Percentiles rank a stretch among this genome's conserved stretches.
Conservation (phyloP, 2,113 vertebrate genomes). For the Machaerirhynchus nigripectus region DNA sequence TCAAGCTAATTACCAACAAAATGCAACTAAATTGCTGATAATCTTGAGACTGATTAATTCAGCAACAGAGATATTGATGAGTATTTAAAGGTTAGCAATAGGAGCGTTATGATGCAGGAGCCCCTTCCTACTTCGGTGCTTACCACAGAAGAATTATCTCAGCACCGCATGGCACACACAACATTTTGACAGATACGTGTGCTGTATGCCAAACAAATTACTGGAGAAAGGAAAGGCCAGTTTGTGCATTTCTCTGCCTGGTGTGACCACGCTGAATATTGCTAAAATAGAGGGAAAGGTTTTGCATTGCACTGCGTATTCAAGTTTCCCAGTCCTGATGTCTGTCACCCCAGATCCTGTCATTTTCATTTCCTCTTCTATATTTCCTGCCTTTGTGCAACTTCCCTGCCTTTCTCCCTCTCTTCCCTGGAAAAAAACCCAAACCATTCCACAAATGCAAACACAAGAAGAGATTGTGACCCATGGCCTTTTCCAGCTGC, state of each 20-base stretch:
- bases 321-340: not conserved
- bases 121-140: constrained; percentile 45
- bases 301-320: not conserved
- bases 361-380: not conserved
- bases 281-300: not conserved
- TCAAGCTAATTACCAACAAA: constrained; percentile 81
- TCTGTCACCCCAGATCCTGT: not conserved
- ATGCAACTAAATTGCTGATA: constrained; percentile 78
- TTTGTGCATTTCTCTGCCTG: constrained; percentile 46
- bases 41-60: constrained; percentile 77
- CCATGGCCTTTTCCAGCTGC: not conserved
- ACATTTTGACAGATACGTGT: constrained; percentile 55
- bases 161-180: not conserved
- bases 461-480: not conserved
- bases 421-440: not conserved
- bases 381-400: not conserved
- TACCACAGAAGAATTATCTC: constrained; percentile 48
- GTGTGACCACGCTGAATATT: not conserved
- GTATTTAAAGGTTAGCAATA: constrained; percentile 71
- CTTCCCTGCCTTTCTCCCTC: not conserved
- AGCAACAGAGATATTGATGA: constrained; percentile 67
- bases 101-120: constrained; percentile 5
- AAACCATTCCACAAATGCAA: not conserved
- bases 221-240: constrained; percentile 34
- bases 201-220: constrained; percentile 48